A percentile compares a stretch with the other conserved stretches of the same genome.
Conservation (phyloP, 2,888 invertebrate species). For the Gasteruption jaculator region DNA sequence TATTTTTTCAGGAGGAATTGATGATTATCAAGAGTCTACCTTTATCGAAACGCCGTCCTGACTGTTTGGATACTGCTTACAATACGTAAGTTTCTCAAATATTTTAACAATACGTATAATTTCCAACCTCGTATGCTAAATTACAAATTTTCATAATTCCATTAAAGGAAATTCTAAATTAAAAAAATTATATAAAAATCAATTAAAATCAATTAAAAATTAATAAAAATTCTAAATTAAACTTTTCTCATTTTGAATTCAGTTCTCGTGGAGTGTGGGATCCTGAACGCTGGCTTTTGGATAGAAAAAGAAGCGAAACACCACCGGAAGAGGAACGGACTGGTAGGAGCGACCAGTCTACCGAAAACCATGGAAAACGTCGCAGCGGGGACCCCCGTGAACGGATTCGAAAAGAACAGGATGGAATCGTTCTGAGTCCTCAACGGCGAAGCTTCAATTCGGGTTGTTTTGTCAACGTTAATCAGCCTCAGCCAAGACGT, state of each 20-base stretch:
- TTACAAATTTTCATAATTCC: constrained; percentile 8
- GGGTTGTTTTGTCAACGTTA: constrained; percentile 70
- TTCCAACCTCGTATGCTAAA: constrained; percentile 1
- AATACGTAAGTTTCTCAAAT: constrained; percentile 53
- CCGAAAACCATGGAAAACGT: constrained; percentile 45
- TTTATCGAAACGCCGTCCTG: constrained; percentile 68
- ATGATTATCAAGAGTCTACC: constrained; percentile 68
- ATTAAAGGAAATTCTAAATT: too few relatives aligned
- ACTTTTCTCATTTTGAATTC: constrained; percentile 19
- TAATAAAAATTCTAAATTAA: neutral
- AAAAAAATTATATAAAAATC: constrained; percentile 8
- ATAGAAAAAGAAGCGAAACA: constrained; percentile 60
- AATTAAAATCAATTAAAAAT: too few relatives aligned
- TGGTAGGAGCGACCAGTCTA: constrained; percentile 51
- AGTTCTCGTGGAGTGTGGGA: constrained; percentile 55
- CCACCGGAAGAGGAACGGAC: constrained; percentile 61
- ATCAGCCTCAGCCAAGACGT: constrained; percentile 38
- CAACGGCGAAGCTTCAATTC: constrained; percentile 83
- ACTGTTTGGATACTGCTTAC: constrained; percentile 59
- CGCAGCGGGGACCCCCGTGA: constrained; percentile 69
- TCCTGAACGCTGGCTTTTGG: constrained; percentile 56
- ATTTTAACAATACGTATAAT: neutral
- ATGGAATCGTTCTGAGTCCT: constrained; percentile 80
- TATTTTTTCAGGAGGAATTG: constrained; percentile 66
- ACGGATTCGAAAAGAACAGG: constrained; percentile 75